These are phyloP conservation scores for Eumaeus atala DNA, from an alignment of 1,140 invertebrate species.

Conservation along the genomic window DNA sequence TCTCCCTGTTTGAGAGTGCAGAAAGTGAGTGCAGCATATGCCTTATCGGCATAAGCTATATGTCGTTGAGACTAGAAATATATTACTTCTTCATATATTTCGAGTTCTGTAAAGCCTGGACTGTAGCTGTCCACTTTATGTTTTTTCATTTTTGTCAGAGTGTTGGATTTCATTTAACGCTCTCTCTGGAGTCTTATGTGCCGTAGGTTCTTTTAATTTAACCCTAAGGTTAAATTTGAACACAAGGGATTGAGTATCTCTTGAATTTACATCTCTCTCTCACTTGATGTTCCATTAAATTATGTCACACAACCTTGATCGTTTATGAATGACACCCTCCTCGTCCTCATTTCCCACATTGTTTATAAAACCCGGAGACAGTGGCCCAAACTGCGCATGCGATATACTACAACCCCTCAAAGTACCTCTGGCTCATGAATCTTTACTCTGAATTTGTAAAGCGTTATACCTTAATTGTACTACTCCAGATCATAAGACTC, in stretches of 20 bases:
- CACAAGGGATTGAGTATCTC: neutral
- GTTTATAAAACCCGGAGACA: neutral
- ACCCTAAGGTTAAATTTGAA: neutral
- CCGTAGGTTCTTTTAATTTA: conserved; percentile 17
- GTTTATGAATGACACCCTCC: neutral
- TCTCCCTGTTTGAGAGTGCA: conserved; percentile 27
- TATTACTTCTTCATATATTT: conserved; percentile 26
- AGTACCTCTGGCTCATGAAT: too few species aligned
- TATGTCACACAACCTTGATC: neutral
- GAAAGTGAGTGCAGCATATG: conserved; percentile 24
- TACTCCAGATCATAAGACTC: too few species aligned
- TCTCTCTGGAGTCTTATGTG: conserved; percentile 13
- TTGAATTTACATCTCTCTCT: neutral
- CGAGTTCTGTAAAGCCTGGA: conserved; percentile 23
- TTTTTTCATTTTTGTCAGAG: neutral
- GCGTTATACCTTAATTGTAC: too few species aligned
- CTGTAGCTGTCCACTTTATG: conserved; percentile 18
- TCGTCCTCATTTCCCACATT: neutral
- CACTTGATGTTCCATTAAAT: too few species aligned
- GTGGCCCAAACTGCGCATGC: neutral
- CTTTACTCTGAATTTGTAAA: too few species aligned
- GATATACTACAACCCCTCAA: neutral
- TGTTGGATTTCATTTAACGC: neutral
- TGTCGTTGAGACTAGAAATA: conserved; percentile 20
- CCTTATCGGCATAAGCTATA: conserved; percentile 21